Percentiles rank a stretch among this genome's conserved stretches.
phyloP scores from a whole-genome alignment of 2,797 vertebrate genomes.

The Anniella stebbinsi region DNA sequence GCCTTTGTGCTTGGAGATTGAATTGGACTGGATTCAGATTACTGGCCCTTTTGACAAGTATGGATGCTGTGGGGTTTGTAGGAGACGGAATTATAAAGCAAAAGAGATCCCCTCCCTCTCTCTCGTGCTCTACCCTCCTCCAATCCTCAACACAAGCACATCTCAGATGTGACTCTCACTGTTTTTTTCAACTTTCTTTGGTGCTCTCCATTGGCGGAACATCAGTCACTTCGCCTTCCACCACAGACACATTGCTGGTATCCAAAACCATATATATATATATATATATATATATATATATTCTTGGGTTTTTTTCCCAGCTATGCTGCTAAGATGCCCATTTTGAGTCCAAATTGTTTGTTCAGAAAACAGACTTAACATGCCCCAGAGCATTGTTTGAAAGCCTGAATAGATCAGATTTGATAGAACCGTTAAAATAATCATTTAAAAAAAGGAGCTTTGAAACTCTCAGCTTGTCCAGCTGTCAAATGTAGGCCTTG shows the following conservation, averaged over 20 bases:
- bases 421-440: constrained; percentile 19
- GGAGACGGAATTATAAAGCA: constrained; percentile 73
- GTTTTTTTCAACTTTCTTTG: constrained; percentile 72
- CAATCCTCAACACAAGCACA: constrained; percentile 15
- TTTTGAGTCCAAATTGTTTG: constrained; percentile 67
- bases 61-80: constrained; percentile 68
- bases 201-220: constrained; percentile 72
- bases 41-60: constrained; percentile 50
- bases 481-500: constrained; percentile 12
- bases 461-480: constrained; percentile 13
- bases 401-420: constrained; percentile 40
- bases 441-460: background rate
- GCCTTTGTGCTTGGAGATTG: constrained; percentile 61
- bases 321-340: constrained; percentile 55
- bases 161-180: constrained; percentile 67
- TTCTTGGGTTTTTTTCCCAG: no score
- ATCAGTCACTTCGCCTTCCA: constrained; percentile 74
- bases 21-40: constrained; percentile 71
- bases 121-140: background rate
- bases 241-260: constrained; percentile 52
- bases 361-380: constrained; percentile 67
- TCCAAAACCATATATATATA: no score
- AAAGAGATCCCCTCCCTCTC: constrained; percentile 35
- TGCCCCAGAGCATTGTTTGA: constrained; percentile 59
- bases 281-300: no score